These are phyloP conservation scores for Ictalurus punctatus DNA, from an alignment of 2,113 vertebrate genomes.

Conservation along the genomic window DNA sequence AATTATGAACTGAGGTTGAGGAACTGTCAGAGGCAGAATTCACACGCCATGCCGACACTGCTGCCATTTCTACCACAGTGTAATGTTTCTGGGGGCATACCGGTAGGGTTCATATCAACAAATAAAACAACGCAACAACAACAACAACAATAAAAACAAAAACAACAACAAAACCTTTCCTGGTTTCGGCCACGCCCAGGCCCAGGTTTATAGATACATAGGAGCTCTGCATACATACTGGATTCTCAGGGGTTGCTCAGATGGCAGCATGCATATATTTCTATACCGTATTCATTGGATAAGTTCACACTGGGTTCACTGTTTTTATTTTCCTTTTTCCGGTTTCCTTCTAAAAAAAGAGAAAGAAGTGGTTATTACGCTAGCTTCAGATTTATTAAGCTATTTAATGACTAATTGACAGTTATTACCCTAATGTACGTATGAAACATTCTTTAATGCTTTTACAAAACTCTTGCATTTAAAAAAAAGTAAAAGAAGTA, in stretches of 20 bases:
- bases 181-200: neutral
- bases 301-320: neutral
- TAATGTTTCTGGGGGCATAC: too few relatives aligned
- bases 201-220: neutral
- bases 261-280: neutral
- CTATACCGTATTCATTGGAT: neutral
- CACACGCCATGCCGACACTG: neutral
- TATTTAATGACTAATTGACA: too few relatives aligned
- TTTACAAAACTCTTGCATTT: neutral
- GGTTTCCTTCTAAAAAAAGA: neutral
- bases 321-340: neutral
- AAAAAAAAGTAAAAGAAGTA: neutral
- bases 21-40: neutral
- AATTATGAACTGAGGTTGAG: neutral
- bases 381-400: too few relatives aligned
- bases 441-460: neutral
- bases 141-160: too few relatives aligned
- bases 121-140: neutral
- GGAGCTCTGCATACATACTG: neutral
- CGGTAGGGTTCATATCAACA: neutral
- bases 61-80: too few relatives aligned
- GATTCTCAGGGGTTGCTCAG: too few relatives aligned
- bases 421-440: neutral
- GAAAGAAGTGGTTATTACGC: neutral
- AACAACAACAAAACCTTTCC: neutral